Base-by-base conservation (phyloP, 2,888 invertebrate species). In the Ormyrus thymus region DNA sequence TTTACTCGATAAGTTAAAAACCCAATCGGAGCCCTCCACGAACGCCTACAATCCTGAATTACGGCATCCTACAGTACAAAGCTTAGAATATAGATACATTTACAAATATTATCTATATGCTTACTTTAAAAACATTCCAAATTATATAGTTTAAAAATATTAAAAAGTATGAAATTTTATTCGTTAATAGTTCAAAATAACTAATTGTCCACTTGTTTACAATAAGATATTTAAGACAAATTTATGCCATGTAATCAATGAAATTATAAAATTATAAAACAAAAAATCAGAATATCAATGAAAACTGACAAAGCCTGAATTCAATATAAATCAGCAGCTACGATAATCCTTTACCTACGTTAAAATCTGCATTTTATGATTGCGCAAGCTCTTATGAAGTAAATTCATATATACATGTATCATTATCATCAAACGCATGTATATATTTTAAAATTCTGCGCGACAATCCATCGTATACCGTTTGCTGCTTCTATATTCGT, bases 301-400 rank as follows among this genome's bases (percentile, higher is more conserved):
- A 72, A 78, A 76, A 76, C 76, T 81, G 81, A 81, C 77, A 75
- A 69, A 74, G 15, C 53, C 48, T 78, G 59, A 76, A 78, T 75
- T 72, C 50, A 76, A 80, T 69, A 78, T 81, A 81, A 76, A 72
- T 78, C 64, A 81, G 69, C 58, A 64, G 77, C 74, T 81, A 76
- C n/a, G 46, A 71, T 73, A 64, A 69, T 64, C 53, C 62, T 66
- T 71, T 29, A 53, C 73, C 62, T 64, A 51, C 15, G 1, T 7
- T 3, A 64, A 65, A 61, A 51, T 69, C 61, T 58, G 61, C 53
- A 61, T 13, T 10, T n/a, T 45, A 80, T 74, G 46, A 69, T 66
- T 77, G 74, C 15, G 58, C 62, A 76, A 73, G 64, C 76, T 80
- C 45, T 15, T 74, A 58, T 75, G 78, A 75, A 71, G 70, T 77